Evolutionary conservation across 2,888 invertebrate genomes (phyloP).

Genomic region (Leuctra nigra): DNA sequence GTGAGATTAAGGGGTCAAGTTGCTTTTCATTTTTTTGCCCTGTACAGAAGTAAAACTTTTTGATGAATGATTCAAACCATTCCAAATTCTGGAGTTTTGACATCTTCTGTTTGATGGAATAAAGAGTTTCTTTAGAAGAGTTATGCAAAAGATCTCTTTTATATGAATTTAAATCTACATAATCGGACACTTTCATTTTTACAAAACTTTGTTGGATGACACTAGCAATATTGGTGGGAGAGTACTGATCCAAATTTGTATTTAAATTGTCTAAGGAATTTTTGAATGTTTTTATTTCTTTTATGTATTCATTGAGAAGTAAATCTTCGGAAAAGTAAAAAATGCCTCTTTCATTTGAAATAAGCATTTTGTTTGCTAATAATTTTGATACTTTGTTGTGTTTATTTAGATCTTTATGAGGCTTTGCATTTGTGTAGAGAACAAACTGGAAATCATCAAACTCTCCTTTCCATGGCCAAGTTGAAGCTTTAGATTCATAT

Average conservation of each 20-base stretch:
- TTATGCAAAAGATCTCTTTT: neutral
- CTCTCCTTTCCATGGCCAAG: neutral
- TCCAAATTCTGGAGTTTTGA: neutral
- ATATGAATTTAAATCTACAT: neutral
- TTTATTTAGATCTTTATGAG: neutral
- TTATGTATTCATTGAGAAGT: no score
- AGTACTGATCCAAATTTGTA: no score
- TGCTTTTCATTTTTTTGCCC: neutral
- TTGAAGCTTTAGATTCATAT: neutral
- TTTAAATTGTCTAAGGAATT: no score
- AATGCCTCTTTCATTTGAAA: no score
- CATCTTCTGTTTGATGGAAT: neutral
- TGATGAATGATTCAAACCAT: neutral
- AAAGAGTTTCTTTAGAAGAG: neutral
- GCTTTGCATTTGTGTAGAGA: neutral
- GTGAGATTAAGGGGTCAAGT: no score
- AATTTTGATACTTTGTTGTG: no score
- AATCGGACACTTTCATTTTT: no score
- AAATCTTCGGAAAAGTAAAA: no score
- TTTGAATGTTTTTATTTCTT: neutral
- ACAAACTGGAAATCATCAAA: neutral
- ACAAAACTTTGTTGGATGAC: no score
- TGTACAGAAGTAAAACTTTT: neutral
- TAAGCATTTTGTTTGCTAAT: no score
- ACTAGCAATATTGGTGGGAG: no score